Evolutionary conservation across 2,113 vertebrate species (phyloP).

Genomic region (Phainopepla nitens): DNA sequence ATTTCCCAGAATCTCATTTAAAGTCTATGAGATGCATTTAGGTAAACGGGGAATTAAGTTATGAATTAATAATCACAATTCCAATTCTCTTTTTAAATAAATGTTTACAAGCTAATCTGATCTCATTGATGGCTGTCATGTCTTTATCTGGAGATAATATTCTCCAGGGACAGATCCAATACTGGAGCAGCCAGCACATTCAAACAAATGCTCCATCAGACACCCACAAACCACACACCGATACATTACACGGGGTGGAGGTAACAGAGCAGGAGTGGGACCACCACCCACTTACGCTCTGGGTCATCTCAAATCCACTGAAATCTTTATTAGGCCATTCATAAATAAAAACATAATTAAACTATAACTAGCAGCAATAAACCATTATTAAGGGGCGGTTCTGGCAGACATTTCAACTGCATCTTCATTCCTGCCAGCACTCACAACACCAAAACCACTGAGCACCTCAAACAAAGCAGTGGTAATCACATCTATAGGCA

Average conservation of each 20-base stretch:
- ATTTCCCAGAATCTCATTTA: not conserved
- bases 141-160: not conserved
- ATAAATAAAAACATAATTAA: not conserved
- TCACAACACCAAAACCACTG: not conserved
- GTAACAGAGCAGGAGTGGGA: not conserved
- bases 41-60: not conserved
- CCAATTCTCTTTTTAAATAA: not conserved
- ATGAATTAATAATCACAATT: conserved; percentile 16
- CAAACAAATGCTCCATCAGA: not conserved
- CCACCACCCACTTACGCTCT: not conserved
- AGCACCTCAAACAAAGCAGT: not conserved
- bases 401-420: not conserved
- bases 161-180: not conserved
- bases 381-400: not conserved
- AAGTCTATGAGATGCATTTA: not conserved
- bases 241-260: no score
- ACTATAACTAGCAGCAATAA: not conserved
- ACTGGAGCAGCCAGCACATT: not conserved
- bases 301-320: not conserved
- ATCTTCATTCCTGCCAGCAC: not conserved
- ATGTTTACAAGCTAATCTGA: not conserved
- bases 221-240: not conserved
- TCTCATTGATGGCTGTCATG: not conserved
- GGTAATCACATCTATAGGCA: not conserved
- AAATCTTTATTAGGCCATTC: not conserved